These are phyloP conservation scores for Piezodorus guildinii DNA, from an alignment of 1,140 invertebrate species.

Conservation along the genomic window DNA sequence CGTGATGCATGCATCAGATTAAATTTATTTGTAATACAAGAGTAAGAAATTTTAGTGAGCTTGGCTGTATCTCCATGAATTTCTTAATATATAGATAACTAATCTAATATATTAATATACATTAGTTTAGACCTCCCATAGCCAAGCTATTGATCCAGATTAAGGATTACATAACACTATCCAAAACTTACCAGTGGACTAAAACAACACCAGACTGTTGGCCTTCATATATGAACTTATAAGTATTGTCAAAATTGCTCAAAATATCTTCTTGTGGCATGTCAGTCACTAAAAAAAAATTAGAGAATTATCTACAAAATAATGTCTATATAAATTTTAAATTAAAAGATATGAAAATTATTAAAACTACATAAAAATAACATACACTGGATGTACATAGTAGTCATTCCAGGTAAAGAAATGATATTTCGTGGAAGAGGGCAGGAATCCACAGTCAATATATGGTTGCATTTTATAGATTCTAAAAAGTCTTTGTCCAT, in stretches of 20 bases:
- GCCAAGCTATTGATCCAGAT: too few species aligned
- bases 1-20: too few species aligned
- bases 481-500: constrained; percentile 54
- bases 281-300: constrained; percentile 48
- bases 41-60: too few species aligned
- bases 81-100: too few species aligned
- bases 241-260: constrained; percentile 59
- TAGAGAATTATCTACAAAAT: neutral
- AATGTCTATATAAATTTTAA: neutral
- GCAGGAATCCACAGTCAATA: constrained; percentile 69
- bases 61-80: too few species aligned
- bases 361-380: constrained; percentile 19
- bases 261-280: constrained; percentile 69
- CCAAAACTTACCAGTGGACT: constrained; percentile 56
- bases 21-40: too few species aligned
- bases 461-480: constrained; percentile 54
- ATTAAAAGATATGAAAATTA: neutral
- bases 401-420: constrained; percentile 48
- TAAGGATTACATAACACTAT: too few species aligned
- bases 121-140: too few species aligned
- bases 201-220: constrained; percentile 47
- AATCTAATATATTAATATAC: too few species aligned
- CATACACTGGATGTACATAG: constrained; percentile 61
- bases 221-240: constrained; percentile 56
- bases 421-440: constrained; percentile 61